A percentile compares a stretch with the other conserved stretches of the same genome.
Conservation (phyloP, 2,888 invertebrate species). For the Lasioglossum figueresi region DNA sequence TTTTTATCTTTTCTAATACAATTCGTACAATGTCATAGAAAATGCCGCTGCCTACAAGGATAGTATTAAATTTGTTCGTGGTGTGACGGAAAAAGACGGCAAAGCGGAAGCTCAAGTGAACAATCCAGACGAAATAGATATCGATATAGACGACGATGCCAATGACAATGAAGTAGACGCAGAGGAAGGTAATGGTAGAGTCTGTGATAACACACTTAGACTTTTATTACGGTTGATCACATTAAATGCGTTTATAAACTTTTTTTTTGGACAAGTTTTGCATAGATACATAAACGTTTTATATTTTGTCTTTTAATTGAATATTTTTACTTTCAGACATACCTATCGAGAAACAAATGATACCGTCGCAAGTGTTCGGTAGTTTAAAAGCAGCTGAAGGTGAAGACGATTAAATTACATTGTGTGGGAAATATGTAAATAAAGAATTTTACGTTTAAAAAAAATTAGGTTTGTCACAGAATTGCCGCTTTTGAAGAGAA, state of each 20-base stretch:
- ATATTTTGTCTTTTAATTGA: constrained; percentile 16
- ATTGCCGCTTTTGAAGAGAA: constrained; percentile 10
- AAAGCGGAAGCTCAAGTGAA: constrained; percentile 87
- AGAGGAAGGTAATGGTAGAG: constrained; percentile 80
- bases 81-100: constrained; percentile 92
- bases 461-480: constrained; percentile 12
- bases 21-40: constrained; percentile 55
- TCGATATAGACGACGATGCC: constrained; percentile 89
- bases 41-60: constrained; percentile 78
- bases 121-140: constrained; percentile 95
- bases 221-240: constrained; percentile 43
- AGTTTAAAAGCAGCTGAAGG: constrained; percentile 85
- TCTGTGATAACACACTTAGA: constrained; percentile 26
- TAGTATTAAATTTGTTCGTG: constrained; percentile 94
- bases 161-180: constrained; percentile 86
- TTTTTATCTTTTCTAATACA: not conserved
- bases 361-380: constrained; percentile 97
- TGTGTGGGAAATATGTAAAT: constrained; percentile 37
- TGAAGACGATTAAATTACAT: constrained; percentile 58
- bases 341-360: constrained; percentile 92
- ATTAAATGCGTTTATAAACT: constrained; percentile 49
- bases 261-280: constrained; percentile 27
- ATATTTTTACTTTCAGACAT: constrained; percentile 84
- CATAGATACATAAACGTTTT: constrained; percentile 26
- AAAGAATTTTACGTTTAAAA: constrained; percentile 25